A percentile compares a stretch with the other conserved stretches of the same genome.
Evolutionary conservation across 2,888 invertebrate genomes (phyloP).

Genomic region (Drosophila differens): DNA sequence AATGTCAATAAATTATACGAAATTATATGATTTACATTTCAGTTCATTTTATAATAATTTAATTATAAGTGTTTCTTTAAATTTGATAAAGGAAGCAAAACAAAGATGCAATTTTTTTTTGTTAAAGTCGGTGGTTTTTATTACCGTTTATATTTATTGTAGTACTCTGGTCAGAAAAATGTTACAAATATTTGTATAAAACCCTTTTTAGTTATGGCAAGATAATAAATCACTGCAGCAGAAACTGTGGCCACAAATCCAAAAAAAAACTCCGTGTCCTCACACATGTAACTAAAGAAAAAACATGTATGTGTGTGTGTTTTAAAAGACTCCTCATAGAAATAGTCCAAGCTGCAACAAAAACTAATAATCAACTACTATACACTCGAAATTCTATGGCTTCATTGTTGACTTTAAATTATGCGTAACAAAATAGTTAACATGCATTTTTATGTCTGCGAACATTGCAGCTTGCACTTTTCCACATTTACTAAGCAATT

Average conservation of each 20-base stretch:
- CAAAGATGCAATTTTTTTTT: constrained; percentile 29
- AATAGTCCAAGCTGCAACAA: constrained; percentile 13
- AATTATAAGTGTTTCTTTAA: neutral
- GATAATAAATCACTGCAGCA: constrained; percentile 64
- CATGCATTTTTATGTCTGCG: constrained; percentile 53
- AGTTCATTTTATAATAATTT: neutral
- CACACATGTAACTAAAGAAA: constrained; percentile 9
- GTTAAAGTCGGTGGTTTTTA: constrained; percentile 21
- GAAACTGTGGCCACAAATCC: constrained; percentile 19
- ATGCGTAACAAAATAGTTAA: constrained; percentile 52
- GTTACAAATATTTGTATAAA: constrained; percentile 37
- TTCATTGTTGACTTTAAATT: constrained; percentile 29
- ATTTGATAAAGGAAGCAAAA: constrained; percentile 1
- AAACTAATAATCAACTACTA: constrained; percentile 18
- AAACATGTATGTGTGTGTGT: constrained; percentile 2
- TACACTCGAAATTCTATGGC: constrained; percentile 40
- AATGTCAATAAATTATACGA: constrained; percentile 62
- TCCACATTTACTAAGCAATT: constrained; percentile 45
- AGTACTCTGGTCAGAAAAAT: constrained; percentile 38
- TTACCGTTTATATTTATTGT: constrained; percentile 40
- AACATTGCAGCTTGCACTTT: constrained; percentile 56
- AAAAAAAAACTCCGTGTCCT: constrained; percentile 11
- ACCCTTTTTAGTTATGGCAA: constrained; percentile 42
- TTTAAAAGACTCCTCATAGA: neutral
- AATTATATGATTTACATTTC: constrained; percentile 25